Base-by-base conservation (phyloP, 2,113 vertebrate species). In the Orthochromis indermauri region DNA sequence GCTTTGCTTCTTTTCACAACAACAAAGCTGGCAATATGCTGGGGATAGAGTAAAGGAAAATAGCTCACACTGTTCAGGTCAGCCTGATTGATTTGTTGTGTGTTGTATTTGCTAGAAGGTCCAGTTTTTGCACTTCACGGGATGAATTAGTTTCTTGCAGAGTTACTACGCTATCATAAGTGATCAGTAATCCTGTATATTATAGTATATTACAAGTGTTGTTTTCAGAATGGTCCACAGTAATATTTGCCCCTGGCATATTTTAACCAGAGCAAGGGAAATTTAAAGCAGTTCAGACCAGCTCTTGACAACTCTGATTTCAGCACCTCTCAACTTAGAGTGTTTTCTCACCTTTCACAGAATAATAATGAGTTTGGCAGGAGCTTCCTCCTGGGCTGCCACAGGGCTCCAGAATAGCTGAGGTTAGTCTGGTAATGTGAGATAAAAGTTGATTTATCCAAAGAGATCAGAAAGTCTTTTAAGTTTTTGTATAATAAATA, bases 311-410 rank as follows among this genome's bases (percentile, higher is more conserved):
- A 80, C 63, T 76, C 83, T 78, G 66, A 91, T 83, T 78, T 68
- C 88, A 73, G 16, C 11, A n/a, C n/a, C 84, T 85, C 81, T 86
- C 89, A 59, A 55, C 76, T 55, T 21, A 21, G 68, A 80, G 83
- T 81, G 80, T 89, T 87, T 89, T 90, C 86, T 90, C 86, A 91
- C 90, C 86, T 93, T 89, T 87, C 81, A 82, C 76, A 84, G 83
- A 92, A 81, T 86, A 80, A 79, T 91, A 89, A 93, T 92, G 82
- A 86, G 66, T 82, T 91, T 91, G 88, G 92, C 92, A 7, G 7
- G 31, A 61, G 53, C 53, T 76, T 80, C 42, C 55, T 80, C 68
- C 14, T 51, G n/a, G 35, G 84, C 66, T 89, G 90, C 85, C 90
- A 86, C 84, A 31, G 51, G 8, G 49, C 33, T 83, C 55, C 26